Base-by-base conservation (phyloP, 92 coral and sea anemone genomes). In the Epizoanthus scotinus region DNA sequence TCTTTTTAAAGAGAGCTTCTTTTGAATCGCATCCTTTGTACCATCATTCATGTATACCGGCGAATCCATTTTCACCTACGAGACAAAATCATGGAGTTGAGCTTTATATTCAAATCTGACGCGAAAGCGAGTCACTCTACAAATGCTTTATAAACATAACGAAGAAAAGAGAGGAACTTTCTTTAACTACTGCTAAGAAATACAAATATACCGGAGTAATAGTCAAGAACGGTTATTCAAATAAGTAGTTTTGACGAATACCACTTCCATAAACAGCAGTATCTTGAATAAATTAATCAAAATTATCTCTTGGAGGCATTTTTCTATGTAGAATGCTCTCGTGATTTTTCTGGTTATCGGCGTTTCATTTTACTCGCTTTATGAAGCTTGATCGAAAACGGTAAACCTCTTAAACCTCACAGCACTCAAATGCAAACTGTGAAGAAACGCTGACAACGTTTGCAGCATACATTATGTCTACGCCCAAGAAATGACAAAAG, bases 1-100 rank as follows among this genome's bases (percentile, higher is more conserved):
- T 67, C 94, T 63, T 71, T 90, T 92, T 3, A 92, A 79, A 10
- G 97, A 92, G 68, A 92, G 85, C 27, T 86, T 92, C 82, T 92
- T 92, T 66, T 86, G 88, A 56, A 62, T 47, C 29, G 79, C 78
- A 50, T 86, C n/a, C 73, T 84, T 86, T 52, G 63, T 80, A 4
- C 86, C 82, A 13, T 89, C 97, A 55, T 88, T 90, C 87, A 90
- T 81, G 38, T 85, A 90, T 67, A 90, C 83, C 26, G 91, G 90
- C 7, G 94, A 78, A 60, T 90, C 94, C 97, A 92, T 92, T 67
- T 60, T 84, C n/a, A 26, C 69, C 58, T 64, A 31, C 24, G n/a
- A 72, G 40, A 58, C 15, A 42, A 64, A 65, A 5, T 20, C 50
- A 62, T 31, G 31, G 36, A 69, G 68, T 18, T 18, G 56, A 28